Evolutionary conservation across 2,888 invertebrate genomes (phyloP).

Genomic region (Eristalinus sepulchralis): DNA sequence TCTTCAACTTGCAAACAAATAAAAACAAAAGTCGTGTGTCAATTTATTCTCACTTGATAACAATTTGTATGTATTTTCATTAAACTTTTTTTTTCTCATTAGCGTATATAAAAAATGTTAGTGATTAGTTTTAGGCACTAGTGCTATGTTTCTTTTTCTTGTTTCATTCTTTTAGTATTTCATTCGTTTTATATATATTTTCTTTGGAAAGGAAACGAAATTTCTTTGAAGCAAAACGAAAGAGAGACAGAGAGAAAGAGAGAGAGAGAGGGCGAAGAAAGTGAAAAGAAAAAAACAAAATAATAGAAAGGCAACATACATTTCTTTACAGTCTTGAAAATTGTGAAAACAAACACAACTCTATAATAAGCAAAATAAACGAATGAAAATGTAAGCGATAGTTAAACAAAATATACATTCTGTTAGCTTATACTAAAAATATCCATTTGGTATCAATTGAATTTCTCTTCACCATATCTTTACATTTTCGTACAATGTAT

Average conservation of each 20-base stretch:
- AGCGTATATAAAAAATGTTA: slow-evolving; percentile 72
- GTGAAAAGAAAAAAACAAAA: not conserved
- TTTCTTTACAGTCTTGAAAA: slow-evolving; percentile 50
- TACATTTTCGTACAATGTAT: slow-evolving; percentile 56
- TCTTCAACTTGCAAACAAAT: slow-evolving; percentile 24
- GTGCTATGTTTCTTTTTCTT: slow-evolving; percentile 75
- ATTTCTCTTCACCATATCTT: slow-evolving; percentile 67
- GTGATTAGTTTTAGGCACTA: slow-evolving; percentile 77
- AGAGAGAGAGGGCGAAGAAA: not conserved
- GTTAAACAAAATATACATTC: slow-evolving; percentile 18
- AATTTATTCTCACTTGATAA: slow-evolving; percentile 43
- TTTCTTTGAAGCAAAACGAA: not conserved
- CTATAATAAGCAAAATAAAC: slow-evolving; percentile 32
- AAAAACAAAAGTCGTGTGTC: slow-evolving; percentile 36
- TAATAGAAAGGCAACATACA: not conserved
- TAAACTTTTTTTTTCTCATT: slow-evolving; percentile 39
- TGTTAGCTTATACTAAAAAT: slow-evolving; percentile 72
- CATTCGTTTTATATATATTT: slow-evolving; percentile 54
- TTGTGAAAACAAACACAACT: slow-evolving; percentile 10
- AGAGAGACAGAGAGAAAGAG: not conserved
- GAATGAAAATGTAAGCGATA: slow-evolving; percentile 20
- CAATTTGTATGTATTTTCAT: slow-evolving; percentile 41
- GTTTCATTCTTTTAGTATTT: slow-evolving; percentile 49
- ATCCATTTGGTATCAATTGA: slow-evolving; percentile 58
- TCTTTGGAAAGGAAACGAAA: slow-evolving; percentile 49